phyloP scores from a whole-genome alignment of 2,113 vertebrate species.

The Mormoops blainvillei region DNA sequence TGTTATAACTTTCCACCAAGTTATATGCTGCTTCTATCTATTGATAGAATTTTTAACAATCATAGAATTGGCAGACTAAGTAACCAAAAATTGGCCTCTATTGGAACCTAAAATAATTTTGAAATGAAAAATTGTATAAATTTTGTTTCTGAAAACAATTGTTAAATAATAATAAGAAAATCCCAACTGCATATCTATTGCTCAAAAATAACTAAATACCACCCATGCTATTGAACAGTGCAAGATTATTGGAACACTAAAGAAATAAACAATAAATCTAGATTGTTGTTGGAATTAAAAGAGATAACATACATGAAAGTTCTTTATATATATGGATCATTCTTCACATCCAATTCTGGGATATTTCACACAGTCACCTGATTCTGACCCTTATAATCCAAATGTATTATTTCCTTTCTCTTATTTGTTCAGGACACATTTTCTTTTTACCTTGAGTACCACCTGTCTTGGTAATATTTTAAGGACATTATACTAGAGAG shows the following conservation, averaged over 20 bases:
- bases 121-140: slow-evolving; percentile 22
- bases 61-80: not conserved
- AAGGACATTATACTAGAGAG: not conserved
- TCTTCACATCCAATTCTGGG: not conserved
- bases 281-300: not conserved
- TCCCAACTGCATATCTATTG: not conserved
- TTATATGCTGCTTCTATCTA: not conserved
- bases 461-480: not conserved
- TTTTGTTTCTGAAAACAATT: not conserved
- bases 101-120: not conserved
- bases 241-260: not conserved
- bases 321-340: not conserved
- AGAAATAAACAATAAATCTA: not conserved
- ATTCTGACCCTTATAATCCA: not conserved
- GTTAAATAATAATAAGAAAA: slow-evolving; percentile 24
- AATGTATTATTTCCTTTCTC: not conserved
- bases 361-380: not conserved
- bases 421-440: not conserved
- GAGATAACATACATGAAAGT: not conserved
- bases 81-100: not conserved
- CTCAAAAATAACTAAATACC: not conserved
- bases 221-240: not conserved
- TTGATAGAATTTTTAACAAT: not conserved
- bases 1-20: not conserved
- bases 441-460: not conserved